phyloP scores from a whole-genome alignment of 2,113 vertebrate species.

The Vulpes vulpes region DNA sequence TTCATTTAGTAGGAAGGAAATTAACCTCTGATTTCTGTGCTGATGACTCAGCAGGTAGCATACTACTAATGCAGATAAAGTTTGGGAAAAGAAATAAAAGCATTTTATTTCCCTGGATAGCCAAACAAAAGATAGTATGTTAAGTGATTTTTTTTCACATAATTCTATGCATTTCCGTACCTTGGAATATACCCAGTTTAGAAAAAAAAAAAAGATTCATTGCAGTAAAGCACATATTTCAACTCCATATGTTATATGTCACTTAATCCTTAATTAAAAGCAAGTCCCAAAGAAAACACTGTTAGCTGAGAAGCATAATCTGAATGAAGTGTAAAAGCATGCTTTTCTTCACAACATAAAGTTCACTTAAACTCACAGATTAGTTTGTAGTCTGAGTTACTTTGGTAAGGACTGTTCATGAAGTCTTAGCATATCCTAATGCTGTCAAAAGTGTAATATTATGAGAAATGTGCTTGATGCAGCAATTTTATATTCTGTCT shows the following conservation, averaged over 20 bases:
- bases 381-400: conserved; percentile 67
- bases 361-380: conserved; percentile 55
- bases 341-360: conserved; percentile 48
- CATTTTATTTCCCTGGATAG: conserved; percentile 58
- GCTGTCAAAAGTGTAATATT: conserved; percentile 52
- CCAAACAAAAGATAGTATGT: conserved; percentile 59
- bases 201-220: background rate
- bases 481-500: conserved; percentile 66
- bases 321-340: conserved; percentile 74
- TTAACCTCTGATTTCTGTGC: conserved; percentile 87
- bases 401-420: conserved; percentile 72
- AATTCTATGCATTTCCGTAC: background rate
- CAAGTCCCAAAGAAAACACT: conserved; percentile 20
- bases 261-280: conserved; percentile 42
- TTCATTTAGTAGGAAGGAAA: conserved; percentile 90
- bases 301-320: conserved; percentile 75
- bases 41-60: conserved; percentile 89
- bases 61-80: conserved; percentile 83
- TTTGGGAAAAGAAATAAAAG: conserved; percentile 71
- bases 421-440: conserved; percentile 70
- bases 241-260: conserved; percentile 11
- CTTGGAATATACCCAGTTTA: background rate
- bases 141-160: conserved; percentile 47
- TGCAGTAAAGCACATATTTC: conserved; percentile 7
- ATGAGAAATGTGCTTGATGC: conserved; percentile 45